phyloP scores from a whole-genome alignment of 2,888 invertebrate genomes.

The Apoda limacodes region DNA sequence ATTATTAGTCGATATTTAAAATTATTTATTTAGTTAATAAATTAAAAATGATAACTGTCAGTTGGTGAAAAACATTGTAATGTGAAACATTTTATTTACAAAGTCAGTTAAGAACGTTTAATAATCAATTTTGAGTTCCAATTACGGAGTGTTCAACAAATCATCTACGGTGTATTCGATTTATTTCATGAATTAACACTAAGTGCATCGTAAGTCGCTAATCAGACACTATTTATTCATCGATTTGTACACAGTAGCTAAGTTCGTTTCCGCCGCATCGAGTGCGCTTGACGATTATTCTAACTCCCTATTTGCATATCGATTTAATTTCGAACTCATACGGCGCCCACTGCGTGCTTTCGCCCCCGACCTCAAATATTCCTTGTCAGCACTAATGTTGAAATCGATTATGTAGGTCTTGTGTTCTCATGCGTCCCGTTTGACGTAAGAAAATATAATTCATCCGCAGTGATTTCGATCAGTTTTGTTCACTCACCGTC shows the following conservation, averaged over 20 bases:
- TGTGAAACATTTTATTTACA: too few relatives aligned
- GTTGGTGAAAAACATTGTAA: too few relatives aligned
- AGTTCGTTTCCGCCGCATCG: slow-evolving; percentile 50
- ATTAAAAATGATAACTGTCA: too few relatives aligned
- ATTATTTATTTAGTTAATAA: too few relatives aligned
- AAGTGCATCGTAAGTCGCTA: slow-evolving; percentile 48
- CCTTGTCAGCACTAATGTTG: slow-evolving; percentile 53
- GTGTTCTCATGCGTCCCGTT: slow-evolving; percentile 29
- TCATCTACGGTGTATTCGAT: slow-evolving; percentile 44
- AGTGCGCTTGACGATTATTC: slow-evolving; percentile 56
- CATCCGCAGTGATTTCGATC: slow-evolving; percentile 42
- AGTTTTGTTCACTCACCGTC: slow-evolving; percentile 53
- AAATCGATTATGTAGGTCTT: slow-evolving; percentile 54
- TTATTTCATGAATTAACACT: slow-evolving; percentile 45
- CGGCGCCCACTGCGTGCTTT: slow-evolving; percentile 55
- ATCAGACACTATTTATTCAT: slow-evolving; percentile 60
- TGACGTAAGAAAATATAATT: slow-evolving; percentile 51
- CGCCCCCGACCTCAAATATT: slow-evolving; percentile 53
- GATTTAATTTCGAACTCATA: slow-evolving; percentile 62
- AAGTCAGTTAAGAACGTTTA: too few relatives aligned
- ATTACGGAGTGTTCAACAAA: slow-evolving; percentile 37
- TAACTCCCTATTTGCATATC: slow-evolving; percentile 57
- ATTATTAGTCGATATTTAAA: too few relatives aligned
- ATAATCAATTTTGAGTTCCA: too few relatives aligned
- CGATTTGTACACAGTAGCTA: too few relatives aligned